Percentiles rank a stretch among this genome's conserved stretches.
Evolutionary conservation across 2,113 vertebrate genomes (phyloP).

Genomic region (Abramis brama): DNA sequence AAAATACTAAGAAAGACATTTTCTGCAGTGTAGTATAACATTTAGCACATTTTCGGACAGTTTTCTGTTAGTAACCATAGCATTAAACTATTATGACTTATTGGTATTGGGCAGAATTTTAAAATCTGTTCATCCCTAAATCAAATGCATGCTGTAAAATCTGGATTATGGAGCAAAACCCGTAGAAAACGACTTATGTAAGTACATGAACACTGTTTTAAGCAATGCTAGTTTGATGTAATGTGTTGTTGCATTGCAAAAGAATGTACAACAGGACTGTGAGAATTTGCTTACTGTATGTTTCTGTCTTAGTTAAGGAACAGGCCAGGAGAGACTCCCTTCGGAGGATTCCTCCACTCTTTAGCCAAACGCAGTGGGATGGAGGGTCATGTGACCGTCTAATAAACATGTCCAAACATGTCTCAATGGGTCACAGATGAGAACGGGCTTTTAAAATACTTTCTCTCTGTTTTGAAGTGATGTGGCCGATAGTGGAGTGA

Average conservation of each 20-base stretch:
- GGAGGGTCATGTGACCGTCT: conserved; percentile 48
- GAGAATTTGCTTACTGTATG: background rate
- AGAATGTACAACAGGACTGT: background rate
- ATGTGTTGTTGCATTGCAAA: background rate
- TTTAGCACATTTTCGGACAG: background rate
- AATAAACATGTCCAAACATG: conserved; percentile 50
- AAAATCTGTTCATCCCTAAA: background rate
- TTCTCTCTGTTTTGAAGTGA: conserved; percentile 51
- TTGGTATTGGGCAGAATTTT: background rate
- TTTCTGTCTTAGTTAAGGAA: conserved; percentile 8
- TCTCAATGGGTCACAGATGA: conserved; percentile 54
- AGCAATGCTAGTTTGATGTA: background rate
- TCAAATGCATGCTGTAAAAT: background rate
- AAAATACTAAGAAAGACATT: background rate
- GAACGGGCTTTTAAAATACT: conserved; percentile 53
- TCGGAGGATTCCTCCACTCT: conserved; percentile 36
- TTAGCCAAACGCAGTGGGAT: conserved; percentile 30
- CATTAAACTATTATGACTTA: background rate
- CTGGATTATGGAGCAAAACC: background rate
- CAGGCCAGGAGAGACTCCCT: conserved; percentile 34
- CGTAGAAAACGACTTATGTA: background rate
- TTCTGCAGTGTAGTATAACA: background rate
- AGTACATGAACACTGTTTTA: background rate
- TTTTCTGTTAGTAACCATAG: background rate
- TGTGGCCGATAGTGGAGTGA: conserved; percentile 52